Evolutionary conservation across 2,113 vertebrate genomes (phyloP).

Genomic region (Callipepla californica): DNA sequence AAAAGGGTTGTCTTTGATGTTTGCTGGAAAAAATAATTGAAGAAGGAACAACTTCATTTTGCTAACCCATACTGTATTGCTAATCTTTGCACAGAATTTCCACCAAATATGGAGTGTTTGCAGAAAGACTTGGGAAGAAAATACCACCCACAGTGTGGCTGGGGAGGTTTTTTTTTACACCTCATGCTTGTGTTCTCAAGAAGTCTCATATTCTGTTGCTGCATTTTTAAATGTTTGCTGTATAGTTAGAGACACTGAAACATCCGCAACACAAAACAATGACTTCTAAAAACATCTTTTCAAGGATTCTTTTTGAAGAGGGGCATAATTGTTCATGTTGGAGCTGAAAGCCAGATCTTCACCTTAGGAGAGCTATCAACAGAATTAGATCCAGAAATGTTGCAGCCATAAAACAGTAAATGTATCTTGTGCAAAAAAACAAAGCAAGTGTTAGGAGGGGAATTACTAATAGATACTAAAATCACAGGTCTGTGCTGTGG

Average conservation of each 20-base stretch:
- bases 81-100: background rate
- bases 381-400: background rate
- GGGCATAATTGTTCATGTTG: background rate
- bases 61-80: background rate
- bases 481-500: background rate
- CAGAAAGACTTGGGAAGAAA: background rate
- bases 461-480: background rate
- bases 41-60: background rate
- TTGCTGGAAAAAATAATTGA: background rate
- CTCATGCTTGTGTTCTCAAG: background rate
- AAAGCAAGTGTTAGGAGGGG: background rate
- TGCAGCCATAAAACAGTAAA: background rate
- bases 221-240: background rate
- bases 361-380: background rate
- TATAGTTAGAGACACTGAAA: background rate
- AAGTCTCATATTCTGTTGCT: background rate
- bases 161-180: background rate
- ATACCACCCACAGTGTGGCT: background rate
- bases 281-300: background rate
- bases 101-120: background rate
- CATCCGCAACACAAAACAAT: background rate
- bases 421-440: background rate
- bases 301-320: background rate
- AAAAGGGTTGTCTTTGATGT: no score
- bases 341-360: background rate